These are phyloP conservation scores for Varanus salvator DNA, from an alignment of 2,113 vertebrate species.

Conservation along the genomic window DNA sequence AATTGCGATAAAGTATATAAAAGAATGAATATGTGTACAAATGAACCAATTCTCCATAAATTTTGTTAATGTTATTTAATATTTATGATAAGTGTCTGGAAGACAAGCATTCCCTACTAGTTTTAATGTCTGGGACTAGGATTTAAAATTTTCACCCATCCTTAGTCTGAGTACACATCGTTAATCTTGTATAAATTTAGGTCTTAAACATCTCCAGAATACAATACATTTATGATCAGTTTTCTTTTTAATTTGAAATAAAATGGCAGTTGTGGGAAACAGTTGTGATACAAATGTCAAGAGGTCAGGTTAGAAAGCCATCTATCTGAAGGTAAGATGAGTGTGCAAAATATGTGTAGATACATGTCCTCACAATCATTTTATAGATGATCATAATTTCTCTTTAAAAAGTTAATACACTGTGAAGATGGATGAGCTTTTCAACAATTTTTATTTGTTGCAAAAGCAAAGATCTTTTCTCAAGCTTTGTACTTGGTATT, in stretches of 20 bases:
- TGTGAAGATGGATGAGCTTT: not conserved
- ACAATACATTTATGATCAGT: slow-evolving; percentile 3
- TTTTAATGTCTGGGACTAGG: slow-evolving; percentile 23
- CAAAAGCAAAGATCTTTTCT: not conserved
- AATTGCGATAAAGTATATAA: not conserved
- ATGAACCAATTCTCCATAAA: not conserved
- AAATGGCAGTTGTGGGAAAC: not conserved
- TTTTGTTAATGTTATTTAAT: not conserved
- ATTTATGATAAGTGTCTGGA: slow-evolving; percentile 9
- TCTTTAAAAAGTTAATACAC: not conserved
- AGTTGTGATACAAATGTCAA: not conserved
- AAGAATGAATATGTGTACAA: slow-evolving; percentile 9
- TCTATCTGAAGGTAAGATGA: slow-evolving; percentile 1
- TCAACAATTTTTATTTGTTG: not conserved
- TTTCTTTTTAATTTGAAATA: slow-evolving; percentile 35
- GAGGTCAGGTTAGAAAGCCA: not conserved
- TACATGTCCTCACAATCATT: not conserved
- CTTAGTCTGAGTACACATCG: not conserved
- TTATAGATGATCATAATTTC: not conserved
- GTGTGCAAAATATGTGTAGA: slow-evolving; percentile 33
- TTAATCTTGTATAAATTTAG: slow-evolving; percentile 25
- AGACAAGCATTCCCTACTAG: slow-evolving; percentile 16
- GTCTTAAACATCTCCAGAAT: not conserved
- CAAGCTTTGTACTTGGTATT: not conserved
- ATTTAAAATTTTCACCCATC: slow-evolving; percentile 24